A percentile compares a stretch with the other conserved stretches of the same genome.
Conservation (phyloP, 2,113 vertebrate genomes). For the Phocoena sinus region DNA sequence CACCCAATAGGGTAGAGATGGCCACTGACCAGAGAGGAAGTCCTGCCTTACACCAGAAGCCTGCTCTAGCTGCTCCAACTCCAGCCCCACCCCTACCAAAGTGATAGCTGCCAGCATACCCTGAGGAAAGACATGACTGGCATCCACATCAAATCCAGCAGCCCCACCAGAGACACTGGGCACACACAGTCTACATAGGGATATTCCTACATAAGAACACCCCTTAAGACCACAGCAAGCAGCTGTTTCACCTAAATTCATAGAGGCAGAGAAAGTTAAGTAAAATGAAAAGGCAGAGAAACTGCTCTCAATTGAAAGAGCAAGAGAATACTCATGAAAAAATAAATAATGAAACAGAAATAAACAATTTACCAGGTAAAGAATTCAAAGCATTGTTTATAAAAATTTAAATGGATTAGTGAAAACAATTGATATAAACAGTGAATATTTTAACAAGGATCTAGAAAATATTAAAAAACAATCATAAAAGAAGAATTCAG, state of each 20-base stretch:
- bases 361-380: not conserved
- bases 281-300: not conserved
- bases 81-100: not conserved
- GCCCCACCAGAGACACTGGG: not conserved
- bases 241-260: not conserved
- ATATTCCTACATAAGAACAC: not conserved
- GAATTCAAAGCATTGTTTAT: not conserved
- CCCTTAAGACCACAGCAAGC: not conserved
- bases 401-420: not conserved
- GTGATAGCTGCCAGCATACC: not conserved
- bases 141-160: not conserved
- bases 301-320: not conserved
- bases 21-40: not conserved
- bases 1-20: not conserved
- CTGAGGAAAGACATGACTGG: not conserved
- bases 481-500: not conserved
- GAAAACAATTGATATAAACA: not conserved
- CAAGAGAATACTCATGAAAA: not conserved
- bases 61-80: not conserved
- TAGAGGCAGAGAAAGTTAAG: not conserved
- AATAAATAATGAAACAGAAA: not conserved
- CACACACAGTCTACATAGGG: not conserved
- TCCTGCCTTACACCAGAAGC: not conserved
- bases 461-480: not conserved
- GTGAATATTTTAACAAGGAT: not conserved